These are phyloP conservation scores for Mechanitis mazaeus DNA, from an alignment of 2,888 invertebrate genomes.

Conservation along the genomic window DNA sequence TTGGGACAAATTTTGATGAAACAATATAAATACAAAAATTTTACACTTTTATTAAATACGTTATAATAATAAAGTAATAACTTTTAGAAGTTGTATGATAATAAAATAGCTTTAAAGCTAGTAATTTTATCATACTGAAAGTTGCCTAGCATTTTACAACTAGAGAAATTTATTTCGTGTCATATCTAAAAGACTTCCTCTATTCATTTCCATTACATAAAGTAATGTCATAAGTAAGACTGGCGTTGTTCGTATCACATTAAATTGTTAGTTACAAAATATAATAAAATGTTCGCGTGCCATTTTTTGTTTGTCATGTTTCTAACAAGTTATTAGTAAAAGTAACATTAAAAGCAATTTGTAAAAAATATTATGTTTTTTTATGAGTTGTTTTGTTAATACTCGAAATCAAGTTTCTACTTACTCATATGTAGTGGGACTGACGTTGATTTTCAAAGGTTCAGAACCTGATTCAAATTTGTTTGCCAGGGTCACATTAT, in stretches of 20 bases:
- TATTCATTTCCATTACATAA: constrained; percentile 5
- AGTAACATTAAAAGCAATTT: too few species aligned
- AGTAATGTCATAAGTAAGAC: not conserved
- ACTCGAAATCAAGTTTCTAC: constrained; percentile 38
- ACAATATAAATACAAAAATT: not conserved
- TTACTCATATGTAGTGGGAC: constrained; percentile 95
- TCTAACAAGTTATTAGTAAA: not conserved
- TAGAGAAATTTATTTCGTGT: not conserved
- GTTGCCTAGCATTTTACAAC: not conserved
- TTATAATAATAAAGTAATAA: too few species aligned
- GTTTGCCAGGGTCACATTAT: constrained; percentile 96
- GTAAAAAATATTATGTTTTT: not conserved
- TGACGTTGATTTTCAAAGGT: constrained; percentile 92
- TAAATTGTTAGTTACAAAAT: not conserved
- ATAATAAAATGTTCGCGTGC: not conserved
- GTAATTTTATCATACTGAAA: not conserved
- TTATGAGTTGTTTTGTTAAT: not conserved
- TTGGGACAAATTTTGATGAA: too few species aligned
- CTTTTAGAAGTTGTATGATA: too few species aligned
- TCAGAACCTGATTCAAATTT: constrained; percentile 97
- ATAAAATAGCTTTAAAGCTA: constrained; percentile 1
- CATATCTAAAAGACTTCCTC: not conserved
- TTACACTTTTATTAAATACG: not conserved
- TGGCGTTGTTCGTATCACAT: not conserved
- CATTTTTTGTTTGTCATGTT: constrained; percentile 3